Conservation (phyloP, 2,888 invertebrate genomes). For the Hypsopygia costalis region DNA sequence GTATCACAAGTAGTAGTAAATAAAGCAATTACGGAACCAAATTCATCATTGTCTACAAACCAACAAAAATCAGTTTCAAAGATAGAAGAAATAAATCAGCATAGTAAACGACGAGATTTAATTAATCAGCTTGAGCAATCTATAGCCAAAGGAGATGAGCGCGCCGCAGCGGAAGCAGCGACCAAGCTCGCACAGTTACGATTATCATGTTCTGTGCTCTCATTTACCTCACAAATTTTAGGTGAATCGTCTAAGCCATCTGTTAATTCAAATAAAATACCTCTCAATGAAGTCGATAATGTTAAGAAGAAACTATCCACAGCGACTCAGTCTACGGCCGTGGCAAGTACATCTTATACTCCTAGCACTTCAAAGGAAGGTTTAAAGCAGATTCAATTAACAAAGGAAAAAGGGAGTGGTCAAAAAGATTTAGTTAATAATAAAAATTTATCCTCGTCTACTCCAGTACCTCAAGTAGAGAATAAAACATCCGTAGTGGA, state of each 20-base stretch:
- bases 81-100: constrained; percentile 37
- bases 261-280: constrained; percentile 6
- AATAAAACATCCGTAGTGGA: too few relatives aligned
- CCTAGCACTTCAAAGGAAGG: too few relatives aligned
- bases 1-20: not conserved
- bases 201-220: constrained; percentile 85
- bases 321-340: too few relatives aligned
- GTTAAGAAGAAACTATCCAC: too few relatives aligned
- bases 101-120: constrained; percentile 62
- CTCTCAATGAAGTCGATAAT: not conserved
- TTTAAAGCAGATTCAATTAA: too few relatives aligned
- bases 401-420: too few relatives aligned
- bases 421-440: too few relatives aligned
- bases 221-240: constrained; percentile 67
- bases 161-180: constrained; percentile 87
- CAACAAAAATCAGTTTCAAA: constrained; percentile 11
- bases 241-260: constrained; percentile 32
- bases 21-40: not conserved
- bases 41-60: not conserved
- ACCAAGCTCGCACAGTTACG: constrained; percentile 88
- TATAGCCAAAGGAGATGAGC: constrained; percentile 88
- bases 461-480: too few relatives aligned
- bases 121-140: constrained; percentile 87
- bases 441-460: too few relatives aligned
- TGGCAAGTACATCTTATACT: too few relatives aligned